Conservation (phyloP, 2,888 invertebrate species). For the Ceramica pisi region DNA sequence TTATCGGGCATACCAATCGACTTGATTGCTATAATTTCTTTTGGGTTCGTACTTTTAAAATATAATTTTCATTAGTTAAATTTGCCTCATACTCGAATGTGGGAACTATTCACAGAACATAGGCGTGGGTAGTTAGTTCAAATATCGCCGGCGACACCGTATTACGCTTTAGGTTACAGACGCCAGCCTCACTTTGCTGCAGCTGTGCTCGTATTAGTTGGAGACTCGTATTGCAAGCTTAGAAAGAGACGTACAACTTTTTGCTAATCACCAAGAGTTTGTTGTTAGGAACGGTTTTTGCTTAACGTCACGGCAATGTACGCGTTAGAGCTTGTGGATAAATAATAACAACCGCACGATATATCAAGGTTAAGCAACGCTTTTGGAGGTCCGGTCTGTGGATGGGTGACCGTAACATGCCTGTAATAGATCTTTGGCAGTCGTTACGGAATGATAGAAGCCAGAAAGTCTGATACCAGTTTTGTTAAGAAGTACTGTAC, state of each 20-base stretch:
- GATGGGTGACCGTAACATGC: too few relatives aligned
- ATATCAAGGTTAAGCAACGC: too few relatives aligned
- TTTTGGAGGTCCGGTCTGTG: too few relatives aligned
- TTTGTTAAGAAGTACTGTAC: too few relatives aligned
- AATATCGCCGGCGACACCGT: conserved; percentile 44
- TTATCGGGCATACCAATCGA: conserved; percentile 1
- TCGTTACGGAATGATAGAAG: too few relatives aligned
- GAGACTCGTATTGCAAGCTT: conserved; percentile 59
- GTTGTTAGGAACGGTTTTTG: conserved; percentile 9
- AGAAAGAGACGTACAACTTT: conserved; percentile 46
- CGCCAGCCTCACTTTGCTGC: conserved; percentile 54
- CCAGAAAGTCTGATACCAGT: too few relatives aligned
- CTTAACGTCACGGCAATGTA: conserved; percentile 11
- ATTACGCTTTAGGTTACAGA: conserved; percentile 56
- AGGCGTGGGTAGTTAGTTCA: conserved; percentile 34
- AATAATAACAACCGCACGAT: too few relatives aligned
- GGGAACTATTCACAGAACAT: conserved; percentile 19
- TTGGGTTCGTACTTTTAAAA: not conserved
- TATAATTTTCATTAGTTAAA: not conserved
- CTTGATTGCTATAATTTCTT: not conserved
- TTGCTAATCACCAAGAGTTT: conserved; percentile 40
- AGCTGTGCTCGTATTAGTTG: conserved; percentile 67
- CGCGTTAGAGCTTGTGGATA: too few relatives aligned
- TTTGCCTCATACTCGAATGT: not conserved
- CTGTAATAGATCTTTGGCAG: too few relatives aligned